Evolutionary conservation across 2,113 vertebrate genomes (phyloP).

Genomic region (Tyrannus savana): DNA sequence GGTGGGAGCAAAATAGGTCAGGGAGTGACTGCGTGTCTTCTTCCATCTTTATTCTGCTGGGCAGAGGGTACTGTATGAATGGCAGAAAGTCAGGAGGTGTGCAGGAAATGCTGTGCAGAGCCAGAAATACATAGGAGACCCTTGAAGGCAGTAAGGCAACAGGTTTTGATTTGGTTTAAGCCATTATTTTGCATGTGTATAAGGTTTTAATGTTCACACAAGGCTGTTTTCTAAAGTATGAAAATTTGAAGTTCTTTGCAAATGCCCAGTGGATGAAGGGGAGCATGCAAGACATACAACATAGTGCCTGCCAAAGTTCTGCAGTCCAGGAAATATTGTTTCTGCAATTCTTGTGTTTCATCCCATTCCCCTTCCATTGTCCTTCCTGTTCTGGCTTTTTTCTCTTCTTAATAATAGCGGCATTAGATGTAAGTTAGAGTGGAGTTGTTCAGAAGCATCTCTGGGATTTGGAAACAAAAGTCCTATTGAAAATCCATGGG

Average conservation of each 20-base stretch:
- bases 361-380: constrained; percentile 25
- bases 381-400: background rate
- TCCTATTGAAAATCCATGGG: constrained; percentile 19
- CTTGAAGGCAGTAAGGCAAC: background rate
- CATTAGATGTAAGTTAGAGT: background rate
- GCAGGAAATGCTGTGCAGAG: background rate
- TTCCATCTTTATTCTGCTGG: background rate
- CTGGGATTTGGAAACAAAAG: constrained; percentile 32
- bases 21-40: background rate
- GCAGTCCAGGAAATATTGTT: background rate
- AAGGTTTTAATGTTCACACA: background rate
- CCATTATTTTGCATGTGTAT: background rate
- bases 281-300: background rate
- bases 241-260: background rate
- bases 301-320: background rate
- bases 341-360: background rate
- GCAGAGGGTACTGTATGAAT: background rate
- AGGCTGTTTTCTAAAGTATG: background rate
- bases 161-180: background rate
- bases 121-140: background rate
- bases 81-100: background rate
- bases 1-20: background rate
- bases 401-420: background rate
- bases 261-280: background rate
- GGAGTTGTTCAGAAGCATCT: background rate